phyloP scores from a whole-genome alignment of 2,888 invertebrate genomes.

The Dolichomitus sp. region DNA sequence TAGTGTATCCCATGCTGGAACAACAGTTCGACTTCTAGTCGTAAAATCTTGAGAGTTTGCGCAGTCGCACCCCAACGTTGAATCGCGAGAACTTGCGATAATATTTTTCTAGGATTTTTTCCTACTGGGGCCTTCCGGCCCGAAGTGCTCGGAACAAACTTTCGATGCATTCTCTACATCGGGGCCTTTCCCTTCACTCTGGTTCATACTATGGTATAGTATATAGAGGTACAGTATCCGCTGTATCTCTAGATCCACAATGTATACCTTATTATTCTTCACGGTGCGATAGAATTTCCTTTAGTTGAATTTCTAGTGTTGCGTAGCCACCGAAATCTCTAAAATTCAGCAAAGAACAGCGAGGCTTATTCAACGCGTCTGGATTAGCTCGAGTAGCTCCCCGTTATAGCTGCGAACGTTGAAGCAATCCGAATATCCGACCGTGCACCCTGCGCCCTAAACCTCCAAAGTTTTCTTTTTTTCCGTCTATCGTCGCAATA shows the following conservation, averaged over 20 bases:
- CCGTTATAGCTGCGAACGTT: slow-evolving; percentile 11
- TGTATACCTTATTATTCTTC: slow-evolving; percentile 49
- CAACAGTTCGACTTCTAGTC: slow-evolving; percentile 52
- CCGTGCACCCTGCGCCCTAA: slow-evolving; percentile 27
- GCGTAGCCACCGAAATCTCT: slow-evolving; percentile 32
- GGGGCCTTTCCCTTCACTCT: slow-evolving; percentile 19
- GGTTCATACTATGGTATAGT: neutral
- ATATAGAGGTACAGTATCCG: slow-evolving; percentile 9
- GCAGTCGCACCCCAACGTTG: slow-evolving; percentile 38
- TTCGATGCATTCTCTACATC: slow-evolving; percentile 5
- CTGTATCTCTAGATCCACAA: slow-evolving; percentile 1
- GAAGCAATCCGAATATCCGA: slow-evolving; percentile 17
- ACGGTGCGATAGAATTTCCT: slow-evolving; percentile 27
- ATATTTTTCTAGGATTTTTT: slow-evolving; percentile 77
- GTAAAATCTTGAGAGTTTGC: slow-evolving; percentile 50
- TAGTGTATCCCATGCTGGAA: slow-evolving; percentile 30
- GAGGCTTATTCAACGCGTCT: slow-evolving; percentile 51
- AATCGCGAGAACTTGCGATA: slow-evolving; percentile 73
- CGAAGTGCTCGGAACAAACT: slow-evolving; percentile 3
- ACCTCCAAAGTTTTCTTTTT: slow-evolving; percentile 44
- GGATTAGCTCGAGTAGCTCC: slow-evolving; percentile 60
- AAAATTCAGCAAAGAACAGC: slow-evolving; percentile 44
- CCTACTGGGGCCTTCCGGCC: neutral
- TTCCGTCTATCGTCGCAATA: slow-evolving; percentile 48
- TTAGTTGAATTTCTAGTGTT: slow-evolving; percentile 21